Base-by-base conservation (phyloP, 2,797 vertebrate species). In the Falco biarmicus region DNA sequence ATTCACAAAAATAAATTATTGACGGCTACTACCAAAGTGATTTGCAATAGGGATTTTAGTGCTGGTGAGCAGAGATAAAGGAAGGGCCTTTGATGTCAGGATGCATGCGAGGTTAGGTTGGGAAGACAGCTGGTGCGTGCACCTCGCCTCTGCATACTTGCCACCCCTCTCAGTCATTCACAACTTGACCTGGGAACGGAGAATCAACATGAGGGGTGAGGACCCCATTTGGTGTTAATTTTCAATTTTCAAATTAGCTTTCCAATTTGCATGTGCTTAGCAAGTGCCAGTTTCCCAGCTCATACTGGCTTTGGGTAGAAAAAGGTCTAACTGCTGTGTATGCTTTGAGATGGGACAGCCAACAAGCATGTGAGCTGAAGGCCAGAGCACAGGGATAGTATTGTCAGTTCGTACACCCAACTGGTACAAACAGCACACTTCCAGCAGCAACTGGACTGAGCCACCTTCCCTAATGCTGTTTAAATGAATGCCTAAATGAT, bases 321-420 rank as follows among this genome's bases (percentile, higher is more conserved):
- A 54, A 54, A 32, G 11, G 8, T 53, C 29, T n/a, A 54, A 73
- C 29, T 8, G 13, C 6, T 1, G 0, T 2, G 22, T 5, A 9
- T 13, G 24, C 29, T 41, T 84, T 88, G 37, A 85, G 78, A 45
- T 22, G 15, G 16, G 31, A 57, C 48, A 82, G 31, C 32, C 76
- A 84, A 12, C 3, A 47, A 45, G 5, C 11, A 37, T 0, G 0
- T 7, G n/a, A 59, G 47, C 54, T 19, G 19, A 32, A 12, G 11
- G 61, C 18, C 65, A 70, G 83, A 78, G 24, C 32, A 11, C 6
- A 31, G 50, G 32, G 31, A 57, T 59, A 24, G 34, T 3, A 3
- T 39, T 56, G 25, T 39, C 34, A 37, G n/a, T 15, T 77, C 12
- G 4, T 19, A 18, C 20, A 57, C 2, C 21, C 5, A 15, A 31